Base-by-base conservation (phyloP, 2,113 vertebrate species). In the Lepus europaeus region DNA sequence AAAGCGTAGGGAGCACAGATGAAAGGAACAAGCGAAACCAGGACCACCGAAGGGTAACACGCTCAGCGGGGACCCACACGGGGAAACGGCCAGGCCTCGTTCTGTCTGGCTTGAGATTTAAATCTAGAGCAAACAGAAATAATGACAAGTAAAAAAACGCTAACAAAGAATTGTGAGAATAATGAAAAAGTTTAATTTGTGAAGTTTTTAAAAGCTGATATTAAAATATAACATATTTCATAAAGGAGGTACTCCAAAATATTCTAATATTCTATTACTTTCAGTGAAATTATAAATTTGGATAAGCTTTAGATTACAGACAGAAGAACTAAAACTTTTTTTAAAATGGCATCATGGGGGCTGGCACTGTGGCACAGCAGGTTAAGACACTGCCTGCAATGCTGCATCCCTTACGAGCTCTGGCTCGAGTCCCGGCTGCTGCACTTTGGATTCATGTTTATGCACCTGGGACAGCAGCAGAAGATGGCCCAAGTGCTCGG, bases 11-110 rank as follows among this genome's bases (percentile, higher is more conserved):
- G 74, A 73, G 29, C 19, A 23, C 27, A 78, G 33, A 94, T 73
- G 68, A 56, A 90, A 68, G 59, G 25, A 81, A 81, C 12, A 81
- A 81, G 59, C 31, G 64, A 77, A 70, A 13, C 39, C 39, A 79
- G 74, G 69, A 72, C 53, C 80, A 78, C 72, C 78, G 53, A 89
- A 83, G 31, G 31, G 31, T 63, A 79, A 90, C 63, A 78, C 61
- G 33, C 29, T 53, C 64, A 85, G 39, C 20, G 39, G 39, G 36
- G 51, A 63, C 19, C 66, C n/a, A 25, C 74, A 93, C 56, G 73
- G 17, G 20, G 80, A 94, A n/a, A 63, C 51, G 51, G 53, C 53
- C n/a, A 56, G 8, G 16, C 22, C 69, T 87, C 39, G 29, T 16
- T 70, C 19, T 53, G 61, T 39, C 27, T 70, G 64, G 36, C 93